Evolutionary conservation across 2,797 vertebrate species (phyloP), one percentile per base, ranked within the genome.

Genomic region (Malacoraja senta): DNA sequence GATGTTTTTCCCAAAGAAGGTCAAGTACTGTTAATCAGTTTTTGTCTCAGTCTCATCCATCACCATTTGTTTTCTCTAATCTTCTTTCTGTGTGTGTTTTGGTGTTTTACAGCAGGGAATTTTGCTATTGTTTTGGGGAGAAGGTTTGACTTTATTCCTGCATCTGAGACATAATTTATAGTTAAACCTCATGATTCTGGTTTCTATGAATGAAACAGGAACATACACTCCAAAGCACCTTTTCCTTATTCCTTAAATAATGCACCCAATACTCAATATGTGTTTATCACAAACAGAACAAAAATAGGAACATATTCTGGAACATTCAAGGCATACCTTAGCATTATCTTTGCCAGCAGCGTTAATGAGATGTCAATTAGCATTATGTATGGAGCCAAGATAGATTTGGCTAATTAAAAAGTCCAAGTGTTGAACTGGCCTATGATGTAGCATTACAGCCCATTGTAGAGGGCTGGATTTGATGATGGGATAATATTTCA

Each of bases 281-380:
- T 44, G 13, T 26, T 72, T 13, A 76, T 92, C 35, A 74, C 26
- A 38, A 65, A 74, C 68, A 91, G 90, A 92, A 58, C 21, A 74
- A 4, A 74, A 92, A 92, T 76, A 71, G 76, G 71, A 92, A 15
- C 24, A 38, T n/a, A 74, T 91, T 29, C 44, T 92, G 90, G 90
- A 24, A 92, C 71, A 17, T 44, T 74, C 90, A 92, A 72, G 44
- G 35, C 90, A 76, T 35, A 29, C 26, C 71, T 92, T 44, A 58
- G 90, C 38, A n/a, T 92, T 71, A 92, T 35, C 68, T 74, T 92
- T 92, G 35, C 90, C 68, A 91, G 38, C 90, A 92, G 21, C 17
- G 26, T 76, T 92, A 92, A 92, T 92, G 90, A 92, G 71, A 76
- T 92, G 90, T 92, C 90, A 92, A 92, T 92, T 92, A 92, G 90